These are phyloP conservation scores for Uria lomvia DNA, from an alignment of 2,113 vertebrate genomes.

Conservation along the genomic window DNA sequence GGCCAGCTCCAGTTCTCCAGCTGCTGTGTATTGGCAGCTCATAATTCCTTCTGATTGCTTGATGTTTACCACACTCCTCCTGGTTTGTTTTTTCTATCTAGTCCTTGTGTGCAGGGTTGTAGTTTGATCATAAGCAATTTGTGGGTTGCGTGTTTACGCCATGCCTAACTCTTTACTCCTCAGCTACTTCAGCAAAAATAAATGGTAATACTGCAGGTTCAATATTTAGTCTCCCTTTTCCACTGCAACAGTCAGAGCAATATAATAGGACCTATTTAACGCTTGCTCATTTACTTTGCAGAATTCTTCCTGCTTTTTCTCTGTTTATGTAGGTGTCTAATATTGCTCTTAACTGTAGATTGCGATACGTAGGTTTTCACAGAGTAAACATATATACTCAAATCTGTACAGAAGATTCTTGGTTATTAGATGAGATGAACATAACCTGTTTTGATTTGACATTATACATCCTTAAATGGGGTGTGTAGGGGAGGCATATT, in stretches of 20 bases:
- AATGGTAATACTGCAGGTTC: not conserved
- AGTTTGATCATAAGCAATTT: not conserved
- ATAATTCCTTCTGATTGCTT: not conserved
- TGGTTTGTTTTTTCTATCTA: not conserved
- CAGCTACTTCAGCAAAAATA: not conserved
- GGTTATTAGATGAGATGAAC: constrained; percentile 10
- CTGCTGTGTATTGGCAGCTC: not conserved
- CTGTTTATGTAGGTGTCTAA: not conserved
- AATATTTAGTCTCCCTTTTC: constrained; percentile 20
- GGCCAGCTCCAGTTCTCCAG: not conserved
- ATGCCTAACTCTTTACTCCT: not conserved
- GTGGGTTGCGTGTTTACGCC: not conserved
- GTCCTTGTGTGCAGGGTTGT: not conserved
- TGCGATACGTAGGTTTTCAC: not conserved
- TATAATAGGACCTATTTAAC: not conserved
- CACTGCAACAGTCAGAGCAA: not conserved
- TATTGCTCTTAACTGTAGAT: not conserved
- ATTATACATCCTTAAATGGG: not conserved
- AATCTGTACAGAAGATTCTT: not conserved
- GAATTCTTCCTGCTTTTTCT: not conserved
- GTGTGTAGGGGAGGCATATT: not conserved
- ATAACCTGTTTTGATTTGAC: not conserved
- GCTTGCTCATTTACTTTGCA: not conserved
- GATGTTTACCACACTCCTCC: not conserved
- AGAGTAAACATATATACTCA: not conserved